Evolutionary conservation across 2,113 vertebrate genomes (phyloP).

Genomic region (Nothoprocta perdicaria): DNA sequence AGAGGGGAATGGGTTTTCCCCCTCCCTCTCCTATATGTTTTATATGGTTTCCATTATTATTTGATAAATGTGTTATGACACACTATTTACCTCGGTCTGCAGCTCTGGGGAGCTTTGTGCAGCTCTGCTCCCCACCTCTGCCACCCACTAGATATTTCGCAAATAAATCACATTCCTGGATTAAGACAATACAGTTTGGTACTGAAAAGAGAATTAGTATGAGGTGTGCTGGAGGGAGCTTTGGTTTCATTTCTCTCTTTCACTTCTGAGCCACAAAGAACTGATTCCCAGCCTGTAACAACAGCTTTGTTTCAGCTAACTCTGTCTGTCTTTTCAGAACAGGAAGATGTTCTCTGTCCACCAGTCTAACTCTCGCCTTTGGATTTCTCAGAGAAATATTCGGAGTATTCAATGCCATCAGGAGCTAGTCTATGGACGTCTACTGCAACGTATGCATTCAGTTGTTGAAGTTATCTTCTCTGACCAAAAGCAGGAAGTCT

Average conservation of each 20-base stretch:
- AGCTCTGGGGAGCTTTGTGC: constrained; percentile 57
- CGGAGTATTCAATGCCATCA: accelerated
- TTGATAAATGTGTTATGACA: constrained; percentile 78
- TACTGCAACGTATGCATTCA: background rate
- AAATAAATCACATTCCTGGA: constrained; percentile 70
- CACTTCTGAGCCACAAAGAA: background rate
- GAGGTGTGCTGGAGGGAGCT: background rate
- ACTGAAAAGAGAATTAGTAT: background rate
- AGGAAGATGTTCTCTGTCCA: background rate
- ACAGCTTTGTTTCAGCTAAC: background rate
- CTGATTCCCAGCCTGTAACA: background rate
- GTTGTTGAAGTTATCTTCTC: background rate
- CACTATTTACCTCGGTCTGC: constrained; percentile 69
- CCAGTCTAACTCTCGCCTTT: background rate
- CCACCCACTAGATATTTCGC: constrained; percentile 63
- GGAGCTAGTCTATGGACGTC: background rate
- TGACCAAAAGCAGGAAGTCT: background rate
- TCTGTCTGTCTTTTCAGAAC: background rate
- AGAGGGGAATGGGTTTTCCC: background rate
- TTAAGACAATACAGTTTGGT: constrained; percentile 47
- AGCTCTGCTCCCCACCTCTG: constrained; percentile 63
- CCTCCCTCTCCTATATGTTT: constrained; percentile 42
- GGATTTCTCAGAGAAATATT: background rate
- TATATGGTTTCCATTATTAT: constrained; percentile 61
- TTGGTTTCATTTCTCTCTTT: constrained; percentile 1